Evolutionary conservation across 2,113 vertebrate genomes (phyloP), one percentile per base, ranked within the genome.

Genomic region (Boleophthalmus pectinirostris): DNA sequence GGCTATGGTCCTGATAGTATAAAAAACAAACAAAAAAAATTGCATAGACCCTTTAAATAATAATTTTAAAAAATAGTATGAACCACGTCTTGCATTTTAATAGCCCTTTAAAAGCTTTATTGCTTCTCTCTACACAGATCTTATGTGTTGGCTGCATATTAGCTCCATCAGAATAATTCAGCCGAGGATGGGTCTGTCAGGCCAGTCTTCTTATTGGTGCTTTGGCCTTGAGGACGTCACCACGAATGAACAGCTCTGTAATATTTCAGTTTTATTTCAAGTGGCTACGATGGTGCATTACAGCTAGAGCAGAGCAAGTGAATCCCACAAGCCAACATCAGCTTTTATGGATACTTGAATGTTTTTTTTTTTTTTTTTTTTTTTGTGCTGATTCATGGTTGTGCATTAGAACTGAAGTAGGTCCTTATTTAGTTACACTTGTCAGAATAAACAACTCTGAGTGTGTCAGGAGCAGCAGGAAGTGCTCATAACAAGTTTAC

Each of bases 201-300:
- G 79, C 61, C 78, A 14, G 8, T 43, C 54, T 10, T 81, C 82
- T 84, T 84, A 89, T 88, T 85, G 81, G 77, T 88, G 80, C 53
- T 65, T 67, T 67, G 87, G 81, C 85, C 87, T 85, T 64, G 33
- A 73, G 74, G 77, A 78, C 72, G 65, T 57, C 43, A 6, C 77
- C 35, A 68, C 78, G 10, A 54, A 54, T n/a, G 57, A 79, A 81
- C 80, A 79, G 77, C 73, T 35, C 33, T 0, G 57, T 53, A 63
- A 84, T 80, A 66, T 84, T 87, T 87, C 82, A 86, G 38, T 9
- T 29, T 43, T 10, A 11, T 21, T 71, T 75, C 77, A 15, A 83
- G 82, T 72, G 77, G 70, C 80, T 24, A 29, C 23, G 69, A 76
- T 69, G 68, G 81, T 81, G 88, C 74, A 79, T 90, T 88, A 82